Conservation (phyloP, 92 coral and sea anemone genomes). For the Epizoanthus scotinus region DNA sequence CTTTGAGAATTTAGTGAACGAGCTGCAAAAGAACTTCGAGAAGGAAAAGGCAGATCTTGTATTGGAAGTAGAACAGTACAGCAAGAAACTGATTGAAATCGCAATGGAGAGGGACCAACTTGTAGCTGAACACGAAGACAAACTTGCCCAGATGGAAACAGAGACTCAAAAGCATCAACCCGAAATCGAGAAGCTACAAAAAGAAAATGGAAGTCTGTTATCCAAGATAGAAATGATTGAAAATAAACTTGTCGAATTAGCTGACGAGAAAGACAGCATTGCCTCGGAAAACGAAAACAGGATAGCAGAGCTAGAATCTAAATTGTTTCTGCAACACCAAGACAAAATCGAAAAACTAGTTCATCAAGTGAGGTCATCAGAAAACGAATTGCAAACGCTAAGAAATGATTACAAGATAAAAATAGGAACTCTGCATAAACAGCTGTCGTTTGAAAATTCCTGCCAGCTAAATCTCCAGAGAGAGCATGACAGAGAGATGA, state of each 20-base stretch:
- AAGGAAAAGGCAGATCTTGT: constrained; percentile 45
- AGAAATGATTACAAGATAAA: constrained; percentile 76
- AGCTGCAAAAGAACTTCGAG: constrained; percentile 53
- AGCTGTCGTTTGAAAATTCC: constrained; percentile 69
- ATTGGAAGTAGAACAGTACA: constrained; percentile 19
- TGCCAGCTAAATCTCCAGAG: constrained; percentile 79
- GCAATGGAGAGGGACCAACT: constrained; percentile 38
- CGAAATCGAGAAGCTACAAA: constrained; percentile 49
- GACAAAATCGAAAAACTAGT: constrained; percentile 51
- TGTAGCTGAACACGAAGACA: constrained; percentile 45
- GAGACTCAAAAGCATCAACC: constrained; percentile 46
- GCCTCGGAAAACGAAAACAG: constrained; percentile 10
- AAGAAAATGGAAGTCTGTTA: constrained; percentile 30
- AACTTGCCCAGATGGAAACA: constrained; percentile 47
- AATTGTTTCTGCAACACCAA: constrained; percentile 18
- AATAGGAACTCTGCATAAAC: constrained; percentile 67
- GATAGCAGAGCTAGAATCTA: constrained; percentile 37
- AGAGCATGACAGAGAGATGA: constrained; percentile 69
- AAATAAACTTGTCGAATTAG: constrained; percentile 42
- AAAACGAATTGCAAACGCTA: constrained; percentile 44
- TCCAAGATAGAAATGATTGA: constrained; percentile 51
- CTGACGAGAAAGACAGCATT: constrained; percentile 34
- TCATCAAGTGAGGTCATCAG: constrained; percentile 34
- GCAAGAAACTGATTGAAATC: constrained; percentile 44
- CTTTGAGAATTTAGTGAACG: constrained; percentile 58